Evolutionary conservation across 2,888 invertebrate genomes (phyloP), one percentile per base, ranked within the genome.

Genomic region (Calameuta idolon): DNA sequence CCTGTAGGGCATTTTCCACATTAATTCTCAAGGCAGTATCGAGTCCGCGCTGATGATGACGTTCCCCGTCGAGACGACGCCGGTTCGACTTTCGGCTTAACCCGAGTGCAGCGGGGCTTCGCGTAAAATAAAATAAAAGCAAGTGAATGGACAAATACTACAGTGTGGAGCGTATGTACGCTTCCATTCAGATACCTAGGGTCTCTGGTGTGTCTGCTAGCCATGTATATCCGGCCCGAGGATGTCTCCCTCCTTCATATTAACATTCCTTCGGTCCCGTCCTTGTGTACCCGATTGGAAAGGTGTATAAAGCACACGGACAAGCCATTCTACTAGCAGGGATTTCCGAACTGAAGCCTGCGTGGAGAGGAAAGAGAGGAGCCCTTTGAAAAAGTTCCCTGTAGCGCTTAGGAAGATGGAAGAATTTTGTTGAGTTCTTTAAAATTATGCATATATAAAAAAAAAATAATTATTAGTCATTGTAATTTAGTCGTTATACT

Each of bases 111-210:
- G 55, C 23, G 23, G 55, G 55, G 55, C 55, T 55, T 55, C 55
- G 55, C 55, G 55, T 74, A 79, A 75, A 75, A 80, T 81, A 78
- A 82, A 83, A 82, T 80, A 79, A 80, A 76, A 75, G 80, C 75
- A 79, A 83, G 79, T 83, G 86, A 86, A 86, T 81, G 85, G 83
- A 82, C 80, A 84, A 85, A 83, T 81, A 82, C 81, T 84, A 83
- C 83, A 80, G 33, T 79, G 76, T 69, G 35, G 75, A 75, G 75
- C 33, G 76, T 69, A 76, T 78, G 79, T 77, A 76, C 79, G 75
- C 76, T 79, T 79, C 78, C 81, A 81, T 81, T 81, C 80, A 81
- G 76, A 55, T 55, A 55, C 55, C 55, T 55, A 55, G 55, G 55
- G 55, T 55, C 55, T 55, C 55, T 55, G 23, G 55, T 55, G 55